Evolutionary conservation across 2,797 vertebrate species (phyloP), one percentile per base, ranked within the genome.

Genomic region (Myotis vivesi): DNA sequence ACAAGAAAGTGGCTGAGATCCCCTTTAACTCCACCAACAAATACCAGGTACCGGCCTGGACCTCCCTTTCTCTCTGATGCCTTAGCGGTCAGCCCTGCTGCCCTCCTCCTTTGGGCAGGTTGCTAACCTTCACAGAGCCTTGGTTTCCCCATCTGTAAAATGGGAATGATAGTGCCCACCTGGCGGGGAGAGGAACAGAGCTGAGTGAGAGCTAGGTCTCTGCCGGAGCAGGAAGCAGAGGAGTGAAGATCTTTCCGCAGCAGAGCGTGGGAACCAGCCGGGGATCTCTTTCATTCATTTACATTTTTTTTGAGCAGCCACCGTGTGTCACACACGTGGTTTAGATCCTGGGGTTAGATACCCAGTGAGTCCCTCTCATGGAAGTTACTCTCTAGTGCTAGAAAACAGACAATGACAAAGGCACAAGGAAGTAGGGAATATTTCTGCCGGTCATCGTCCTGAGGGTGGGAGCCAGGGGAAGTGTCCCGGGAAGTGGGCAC

Each of bases 1-100:
- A 99, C 98, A 99, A 99, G 98, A 99, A 99, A 94, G 99, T 99
- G 75, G 99, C 99, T 0, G 99, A 99, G 98, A 99, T 99, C 94
- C 99, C 99, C 81, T 99, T 99, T 94, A 99, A 99, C 98, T 99
- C 99, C 97, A 99, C 99, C 96, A 99, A 99, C 98, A 99, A 99
- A 97, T 99, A 99, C 97, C 99, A 99, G 98, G 99, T 99, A 92
- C 16, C 0, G 0, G 19, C 64, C 72, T 1, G 11, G 55, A 12
- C 28, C 22, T 71, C 6, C 3, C 25, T 53, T 46, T 53, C 59
- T 66, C 71, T 17, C 0, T 1, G 8, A 15, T 2, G 28, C 66
- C 1, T 0, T 9, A 44, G 16, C 0, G 0, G 19, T 71, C 66
- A 7, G 11, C 73, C 30, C 64, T 3, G 2, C 5, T 44, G 55